Percentiles rank a stretch among this genome's conserved stretches.
Conservation (phyloP, 1,140 invertebrate genomes). For the Diachasmimorpha longicaudata region DNA sequence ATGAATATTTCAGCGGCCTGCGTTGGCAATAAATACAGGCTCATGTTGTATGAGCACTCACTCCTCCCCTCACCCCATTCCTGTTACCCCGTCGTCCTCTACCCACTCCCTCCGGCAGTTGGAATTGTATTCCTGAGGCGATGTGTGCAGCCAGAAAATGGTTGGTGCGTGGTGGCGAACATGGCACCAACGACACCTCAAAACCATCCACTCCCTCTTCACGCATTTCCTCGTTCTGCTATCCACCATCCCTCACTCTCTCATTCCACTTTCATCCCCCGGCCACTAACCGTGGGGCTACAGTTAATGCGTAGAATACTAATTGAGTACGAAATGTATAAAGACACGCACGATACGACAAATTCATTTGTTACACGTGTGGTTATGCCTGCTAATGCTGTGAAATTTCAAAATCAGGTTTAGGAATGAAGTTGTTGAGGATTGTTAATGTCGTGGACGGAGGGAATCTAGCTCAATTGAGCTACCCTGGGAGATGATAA, state of each 20-base stretch:
- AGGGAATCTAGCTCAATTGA: too few species aligned
- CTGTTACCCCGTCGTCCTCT: background rate
- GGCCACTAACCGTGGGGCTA: background rate
- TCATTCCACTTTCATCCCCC: background rate
- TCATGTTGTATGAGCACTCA: constrained; percentile 21
- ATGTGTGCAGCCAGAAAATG: background rate
- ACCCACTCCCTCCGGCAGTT: background rate
- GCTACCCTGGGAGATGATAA: too few species aligned
- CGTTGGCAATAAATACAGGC: constrained; percentile 43
- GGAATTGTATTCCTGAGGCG: background rate
- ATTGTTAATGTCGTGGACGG: too few species aligned
- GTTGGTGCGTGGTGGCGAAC: background rate
- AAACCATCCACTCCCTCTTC: background rate
- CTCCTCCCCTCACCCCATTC: background rate
- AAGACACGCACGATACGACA: background rate
- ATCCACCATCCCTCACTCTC: background rate
- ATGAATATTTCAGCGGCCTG: constrained; percentile 51
- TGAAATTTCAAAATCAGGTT: too few species aligned
- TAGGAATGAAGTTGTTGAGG: too few species aligned
- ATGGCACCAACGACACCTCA: constrained; percentile 1
- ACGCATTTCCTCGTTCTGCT: background rate
- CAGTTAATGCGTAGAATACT: background rate
- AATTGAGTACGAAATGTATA: background rate
- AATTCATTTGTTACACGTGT: too few species aligned
- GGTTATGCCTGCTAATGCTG: too few species aligned